Evolutionary conservation across 64 coral and sea anemone species (phyloP).

Genomic region (Dendronephthya gigantea): DNA sequence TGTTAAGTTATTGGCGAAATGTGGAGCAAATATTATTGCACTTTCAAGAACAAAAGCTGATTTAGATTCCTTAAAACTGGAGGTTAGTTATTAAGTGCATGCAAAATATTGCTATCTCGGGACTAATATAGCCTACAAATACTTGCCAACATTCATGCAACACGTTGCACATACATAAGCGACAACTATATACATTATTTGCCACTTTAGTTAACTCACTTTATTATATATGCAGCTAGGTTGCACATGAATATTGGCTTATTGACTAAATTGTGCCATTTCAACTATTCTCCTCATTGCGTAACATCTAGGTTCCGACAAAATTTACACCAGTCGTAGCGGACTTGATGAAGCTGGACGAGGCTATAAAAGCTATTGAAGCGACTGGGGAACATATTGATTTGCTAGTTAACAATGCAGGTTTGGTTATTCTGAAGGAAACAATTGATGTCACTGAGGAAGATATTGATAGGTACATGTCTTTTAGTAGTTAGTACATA

Average conservation of each 20-base stretch:
- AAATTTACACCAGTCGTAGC: background rate
- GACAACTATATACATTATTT: too few relatives aligned
- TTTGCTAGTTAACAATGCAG: conserved; percentile 2
- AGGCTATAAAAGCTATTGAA: background rate
- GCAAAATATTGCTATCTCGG: too few relatives aligned
- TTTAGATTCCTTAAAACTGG: conserved; percentile 1
- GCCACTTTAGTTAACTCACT: too few relatives aligned
- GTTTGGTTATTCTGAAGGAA: background rate
- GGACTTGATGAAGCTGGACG: background rate
- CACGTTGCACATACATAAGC: too few relatives aligned
- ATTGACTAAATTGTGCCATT: too few relatives aligned
- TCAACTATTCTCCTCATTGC: too few relatives aligned
- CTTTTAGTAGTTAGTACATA: too few relatives aligned
- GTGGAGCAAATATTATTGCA: background rate
- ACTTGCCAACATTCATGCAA: too few relatives aligned
- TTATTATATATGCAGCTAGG: too few relatives aligned
- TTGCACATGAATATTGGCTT: too few relatives aligned
- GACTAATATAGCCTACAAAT: too few relatives aligned
- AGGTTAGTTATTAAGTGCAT: background rate
- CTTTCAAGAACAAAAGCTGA: background rate
- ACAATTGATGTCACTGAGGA: conserved; percentile 2
- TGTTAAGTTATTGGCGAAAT: background rate
- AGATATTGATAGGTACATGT: background rate
- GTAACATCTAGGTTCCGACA: background rate
- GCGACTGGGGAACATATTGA: background rate